Evolutionary conservation across 2,888 invertebrate species (phyloP), one percentile per base, ranked within the genome.

Genomic region (Drosophila birchii): DNA sequence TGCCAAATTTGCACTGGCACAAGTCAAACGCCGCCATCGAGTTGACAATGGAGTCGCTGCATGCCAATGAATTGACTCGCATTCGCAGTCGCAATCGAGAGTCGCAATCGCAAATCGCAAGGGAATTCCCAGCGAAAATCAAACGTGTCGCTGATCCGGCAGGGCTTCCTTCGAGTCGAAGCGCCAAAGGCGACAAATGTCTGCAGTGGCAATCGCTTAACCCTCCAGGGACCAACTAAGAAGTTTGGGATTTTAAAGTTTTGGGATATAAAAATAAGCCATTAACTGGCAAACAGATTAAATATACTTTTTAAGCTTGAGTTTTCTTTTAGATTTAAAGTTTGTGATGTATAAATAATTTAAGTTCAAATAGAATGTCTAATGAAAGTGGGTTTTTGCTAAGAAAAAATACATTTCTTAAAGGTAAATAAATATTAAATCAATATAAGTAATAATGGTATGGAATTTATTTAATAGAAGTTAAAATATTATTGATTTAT

Each of bases 21-120:
- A 76, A 75, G 76, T 75, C 76, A 75, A 76, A 71, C 47, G 77
- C 55, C 44, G 61, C 61, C 59, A 51, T 60, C 45, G 45, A 75
- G 74, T 57, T 75, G 68, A 75, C 68, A 69, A 75, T 69, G 59
- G 62, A 75, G 75, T 72, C 70, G 71, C 64, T 68, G 86, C 86
- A 86, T 86, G 73, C 75, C 84, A 80, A 84, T 78, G 76, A 88
- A 80, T 76, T 58, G 76, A 56, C 75, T 76, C 58, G 66, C 26
- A 43, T 32, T 66, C 58, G 49, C 66, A 58, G 32, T 36, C 41
- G 39, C 16, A 41, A 18, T 47, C 47, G 47, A n/a, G 47, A 47
- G 29, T 47, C 47, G 47, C 38, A 74, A 54, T 66, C 67, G 26
- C 59, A 43, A 74, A 54, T 66, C 67, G 11, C 55, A 38, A 60